Percentiles rank a stretch among this genome's conserved stretches.
Conservation (phyloP, 2,113 vertebrate species). For the Podilymbus podiceps region DNA sequence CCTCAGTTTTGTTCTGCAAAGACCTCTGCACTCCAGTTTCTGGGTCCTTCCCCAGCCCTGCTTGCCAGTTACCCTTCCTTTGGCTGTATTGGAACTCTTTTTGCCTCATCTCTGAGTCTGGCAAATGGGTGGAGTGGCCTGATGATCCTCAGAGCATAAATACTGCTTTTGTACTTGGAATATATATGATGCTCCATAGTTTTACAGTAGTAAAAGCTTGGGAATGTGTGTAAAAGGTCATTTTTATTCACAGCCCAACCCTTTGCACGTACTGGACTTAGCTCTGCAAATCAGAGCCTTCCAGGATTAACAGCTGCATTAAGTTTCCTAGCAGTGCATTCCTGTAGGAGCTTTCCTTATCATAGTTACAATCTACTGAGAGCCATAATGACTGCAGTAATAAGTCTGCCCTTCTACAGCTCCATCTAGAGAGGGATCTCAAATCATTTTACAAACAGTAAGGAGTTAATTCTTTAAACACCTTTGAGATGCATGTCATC, state of each 20-base stretch:
- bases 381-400: neutral
- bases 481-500: neutral
- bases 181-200: neutral
- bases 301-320: slow-evolving; percentile 20
- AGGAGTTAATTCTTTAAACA: slow-evolving; percentile 39
- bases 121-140: neutral
- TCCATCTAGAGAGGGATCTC: neutral
- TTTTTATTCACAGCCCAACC: neutral
- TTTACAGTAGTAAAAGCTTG: neutral
- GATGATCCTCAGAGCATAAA: neutral
- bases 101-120: neutral
- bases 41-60: neutral
- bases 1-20: neutral
- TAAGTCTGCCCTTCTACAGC: neutral
- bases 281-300: slow-evolving; percentile 14
- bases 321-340: neutral
- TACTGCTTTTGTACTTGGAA: neutral
- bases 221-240: neutral
- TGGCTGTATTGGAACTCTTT: neutral
- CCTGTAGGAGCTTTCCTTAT: slow-evolving; percentile 3
- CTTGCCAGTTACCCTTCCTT: neutral
- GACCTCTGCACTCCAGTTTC: neutral
- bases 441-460: neutral
- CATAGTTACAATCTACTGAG: neutral
- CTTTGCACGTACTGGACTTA: neutral